Base-by-base conservation (phyloP, 2,888 invertebrate genomes). In the Meghimatium bilineatum region DNA sequence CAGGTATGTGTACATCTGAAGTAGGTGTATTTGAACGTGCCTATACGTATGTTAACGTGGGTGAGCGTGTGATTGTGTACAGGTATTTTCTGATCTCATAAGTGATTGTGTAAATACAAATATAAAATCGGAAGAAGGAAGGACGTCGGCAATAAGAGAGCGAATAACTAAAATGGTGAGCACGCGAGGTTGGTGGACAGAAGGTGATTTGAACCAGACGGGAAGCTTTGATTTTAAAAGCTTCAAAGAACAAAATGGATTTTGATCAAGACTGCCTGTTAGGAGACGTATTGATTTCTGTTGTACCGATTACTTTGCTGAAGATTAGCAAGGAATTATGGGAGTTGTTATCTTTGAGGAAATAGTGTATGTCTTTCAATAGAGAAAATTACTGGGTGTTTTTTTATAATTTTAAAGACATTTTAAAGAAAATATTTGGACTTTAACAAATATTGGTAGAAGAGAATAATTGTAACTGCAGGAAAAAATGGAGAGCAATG, bases 171-270 rank as follows among this genome's bases (percentile, higher is more conserved):
- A 52, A 34, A 38, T 5, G 38, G 1, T 74, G 29, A 49, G 23
- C 74, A 12, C 3, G 38, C 26, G 71, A 23, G n/a, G 71, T 36
- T 20, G 71, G 71, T 26, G 38, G 10, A 74, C 38, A 20, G 52
- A 32, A 52, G 74, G n/a, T 12, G 80, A n/a, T 23, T 20, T 20
- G 69, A 49, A 29, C 49, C 23, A 74, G 72, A 44, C 72, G 26
- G 74, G 52, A 52, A 74, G 52, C 69, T 71, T 56, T 80, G 80
- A 69, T 80, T 71, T 80, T 80, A 80, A 80, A 80, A 80, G 80
- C 67, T 71, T 71, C 80, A 69, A 71, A 69, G 80, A 69, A 80
- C 80, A 80, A 71, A 80, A 80, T 80, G 80, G 71, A 80, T 80
- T 80, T 80, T 80, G 80, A 80, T 80, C 71, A 80, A 71, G 78